Conservation (phyloP, 2,888 invertebrate species). For the Hecatera dysodea region DNA sequence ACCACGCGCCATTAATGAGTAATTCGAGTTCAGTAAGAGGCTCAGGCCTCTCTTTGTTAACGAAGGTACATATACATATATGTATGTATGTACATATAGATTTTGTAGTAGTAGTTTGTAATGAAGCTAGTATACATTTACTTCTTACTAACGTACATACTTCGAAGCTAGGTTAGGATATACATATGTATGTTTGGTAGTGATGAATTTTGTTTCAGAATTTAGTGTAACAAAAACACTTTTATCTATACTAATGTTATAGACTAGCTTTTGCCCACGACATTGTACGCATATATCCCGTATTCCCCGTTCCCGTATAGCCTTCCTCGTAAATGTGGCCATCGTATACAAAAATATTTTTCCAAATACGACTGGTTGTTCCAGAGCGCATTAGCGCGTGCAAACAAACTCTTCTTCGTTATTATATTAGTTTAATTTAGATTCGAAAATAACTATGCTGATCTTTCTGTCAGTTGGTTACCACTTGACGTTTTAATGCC, state of each 20-base stretch:
- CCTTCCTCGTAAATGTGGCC: too few species aligned
- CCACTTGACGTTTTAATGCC: neutral
- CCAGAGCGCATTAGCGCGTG: too few species aligned
- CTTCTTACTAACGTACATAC: neutral
- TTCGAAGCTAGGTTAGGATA: neutral
- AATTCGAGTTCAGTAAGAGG: slow-evolving; percentile 64
- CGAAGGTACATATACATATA: slow-evolving; percentile 43
- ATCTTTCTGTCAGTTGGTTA: too few species aligned
- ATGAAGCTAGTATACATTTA: neutral
- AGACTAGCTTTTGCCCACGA: too few species aligned
- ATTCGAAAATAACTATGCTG: too few species aligned
- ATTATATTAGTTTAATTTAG: too few species aligned
- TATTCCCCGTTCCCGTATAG: too few species aligned
- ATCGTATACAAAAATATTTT: too few species aligned
- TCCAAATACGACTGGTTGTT: too few species aligned
- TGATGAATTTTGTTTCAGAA: neutral
- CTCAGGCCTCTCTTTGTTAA: slow-evolving; percentile 62
- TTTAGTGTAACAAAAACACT: neutral
- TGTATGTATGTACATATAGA: slow-evolving; percentile 10
- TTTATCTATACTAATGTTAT: too few species aligned
- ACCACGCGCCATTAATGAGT: slow-evolving; percentile 65
- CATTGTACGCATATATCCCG: too few species aligned
- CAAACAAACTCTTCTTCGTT: too few species aligned
- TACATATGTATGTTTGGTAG: neutral
- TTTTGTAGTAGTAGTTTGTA: slow-evolving; percentile 13